Percentiles rank a stretch among this genome's conserved stretches.
Evolutionary conservation across 2,888 invertebrate genomes (phyloP).

Genomic region (Ryuthela nishihirai): DNA sequence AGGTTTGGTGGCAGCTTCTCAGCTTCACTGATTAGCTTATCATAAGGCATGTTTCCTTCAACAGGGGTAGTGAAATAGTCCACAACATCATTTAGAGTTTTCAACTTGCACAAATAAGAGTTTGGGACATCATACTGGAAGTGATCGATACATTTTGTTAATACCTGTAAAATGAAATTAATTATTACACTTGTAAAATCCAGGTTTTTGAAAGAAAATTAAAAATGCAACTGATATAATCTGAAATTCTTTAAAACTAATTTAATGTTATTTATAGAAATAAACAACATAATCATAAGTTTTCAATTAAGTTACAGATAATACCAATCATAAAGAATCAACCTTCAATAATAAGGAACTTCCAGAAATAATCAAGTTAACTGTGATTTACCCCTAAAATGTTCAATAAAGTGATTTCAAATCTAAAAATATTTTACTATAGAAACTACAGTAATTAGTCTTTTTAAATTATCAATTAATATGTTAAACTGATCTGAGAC

Average conservation of each 20-base stretch:
- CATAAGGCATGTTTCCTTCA: constrained; percentile 66
- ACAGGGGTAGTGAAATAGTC: constrained; percentile 70
- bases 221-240: not conserved
- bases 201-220: too few relatives aligned
- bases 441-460: too few relatives aligned
- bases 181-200: not conserved
- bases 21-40: constrained; percentile 57
- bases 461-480: too few relatives aligned
- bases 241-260: constrained; percentile 8
- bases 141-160: constrained; percentile 65
- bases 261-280: not conserved
- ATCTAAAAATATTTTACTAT: too few relatives aligned
- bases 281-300: too few relatives aligned
- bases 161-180: constrained; percentile 51
- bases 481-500: too few relatives aligned
- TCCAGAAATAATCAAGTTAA: too few relatives aligned
- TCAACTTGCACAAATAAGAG: constrained; percentile 69
- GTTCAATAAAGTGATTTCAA: too few relatives aligned
- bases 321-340: too few relatives aligned
- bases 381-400: too few relatives aligned
- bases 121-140: constrained; percentile 78
- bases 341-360: too few relatives aligned
- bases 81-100: constrained; percentile 66
- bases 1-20: constrained; percentile 81
- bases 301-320: too few relatives aligned